A percentile compares a stretch with the other conserved stretches of the same genome.
phyloP scores from a whole-genome alignment of 2,113 vertebrate species.

The Oncorhynchus mykiss region DNA sequence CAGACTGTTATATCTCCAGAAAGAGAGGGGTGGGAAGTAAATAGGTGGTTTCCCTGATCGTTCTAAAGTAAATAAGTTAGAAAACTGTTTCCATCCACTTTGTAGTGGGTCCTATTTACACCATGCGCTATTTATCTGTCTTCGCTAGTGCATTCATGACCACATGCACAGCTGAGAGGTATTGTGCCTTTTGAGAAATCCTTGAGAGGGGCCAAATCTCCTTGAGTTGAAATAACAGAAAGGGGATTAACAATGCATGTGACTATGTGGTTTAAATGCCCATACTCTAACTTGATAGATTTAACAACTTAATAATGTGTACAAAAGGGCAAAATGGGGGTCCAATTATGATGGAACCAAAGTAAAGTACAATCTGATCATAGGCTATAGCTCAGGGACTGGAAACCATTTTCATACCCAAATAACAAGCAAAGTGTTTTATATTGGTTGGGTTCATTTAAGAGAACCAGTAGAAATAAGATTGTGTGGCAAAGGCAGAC shows the following conservation, averaged over 20 bases:
- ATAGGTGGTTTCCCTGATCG: constrained; percentile 63
- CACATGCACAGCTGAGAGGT: constrained; percentile 66
- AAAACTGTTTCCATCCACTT: constrained; percentile 72
- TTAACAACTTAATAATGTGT: constrained; percentile 75
- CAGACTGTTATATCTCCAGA: constrained; percentile 52
- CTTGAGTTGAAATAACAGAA: constrained; percentile 62
- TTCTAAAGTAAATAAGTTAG: constrained; percentile 66
- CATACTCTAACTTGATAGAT: constrained; percentile 67
- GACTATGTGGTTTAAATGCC: constrained; percentile 58
- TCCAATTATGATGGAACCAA: constrained; percentile 58
- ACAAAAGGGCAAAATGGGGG: constrained; percentile 63
- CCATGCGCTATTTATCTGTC: constrained; percentile 53
- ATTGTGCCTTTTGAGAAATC: constrained; percentile 53
- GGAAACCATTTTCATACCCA: constrained; percentile 69
- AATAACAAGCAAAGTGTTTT: constrained; percentile 60
- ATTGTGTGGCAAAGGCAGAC: constrained; percentile 48
- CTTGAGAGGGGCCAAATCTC: constrained; percentile 60
- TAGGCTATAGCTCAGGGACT: constrained; percentile 54
- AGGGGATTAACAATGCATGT: constrained; percentile 68
- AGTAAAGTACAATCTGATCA: constrained; percentile 63
- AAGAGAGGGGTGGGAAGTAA: constrained; percentile 50
- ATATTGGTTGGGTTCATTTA: constrained; percentile 49
- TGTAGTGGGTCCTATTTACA: constrained; percentile 64
- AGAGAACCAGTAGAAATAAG: constrained; percentile 52
- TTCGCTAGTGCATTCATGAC: constrained; percentile 55